Base-by-base conservation (phyloP, 2,888 invertebrate species). In the Agrochola circellaris region DNA sequence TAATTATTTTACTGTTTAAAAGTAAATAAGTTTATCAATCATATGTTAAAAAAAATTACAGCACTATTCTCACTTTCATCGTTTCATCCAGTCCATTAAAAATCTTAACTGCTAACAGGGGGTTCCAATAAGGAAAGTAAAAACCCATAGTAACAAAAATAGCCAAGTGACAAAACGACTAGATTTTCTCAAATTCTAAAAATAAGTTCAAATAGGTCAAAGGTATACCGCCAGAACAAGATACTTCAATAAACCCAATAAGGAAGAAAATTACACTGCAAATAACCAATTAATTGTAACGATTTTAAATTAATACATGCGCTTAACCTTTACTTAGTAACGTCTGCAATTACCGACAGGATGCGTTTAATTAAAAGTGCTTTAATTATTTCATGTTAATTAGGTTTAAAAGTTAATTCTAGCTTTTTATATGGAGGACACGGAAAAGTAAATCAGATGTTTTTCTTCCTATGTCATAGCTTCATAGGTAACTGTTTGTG, bases 341-440 rank as follows among this genome's bases (percentile, higher is more conserved):
- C 42, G 13, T 58, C n/a, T 54, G 48, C 51, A 66, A 82, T 83
- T 75, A 73, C 66, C 70, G 60, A 23, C 77, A 83, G 70, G 75
- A 86, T 71, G 58, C 54, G 11, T 79, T 70, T 71, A 67, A 83
- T 85, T 86, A 75, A 42, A 42, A 11, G 1, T 73, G 71, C 23
- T 77, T 77, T 80, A 85, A 86, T 86, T 85, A 80, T 77, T 75
- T 78, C 2, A 82, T 61, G 72, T 20, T 82, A 85, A 68, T 85
- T 11, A 66, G 15, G n/a, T 42, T 72, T 82, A 48, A 84, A 81
- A 85, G 23, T n/a, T 65, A 4, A 23, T 51, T 11, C 26, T 30
- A 54, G 30, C 9, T 75, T 58, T 60, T 48, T 66, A 17, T 62
- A 64, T 61, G 34, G 48, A 68, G 34, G 13, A 68, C 1, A 56